Base-by-base conservation (phyloP, 2,797 vertebrate genomes). In the Mareca penelope region DNA sequence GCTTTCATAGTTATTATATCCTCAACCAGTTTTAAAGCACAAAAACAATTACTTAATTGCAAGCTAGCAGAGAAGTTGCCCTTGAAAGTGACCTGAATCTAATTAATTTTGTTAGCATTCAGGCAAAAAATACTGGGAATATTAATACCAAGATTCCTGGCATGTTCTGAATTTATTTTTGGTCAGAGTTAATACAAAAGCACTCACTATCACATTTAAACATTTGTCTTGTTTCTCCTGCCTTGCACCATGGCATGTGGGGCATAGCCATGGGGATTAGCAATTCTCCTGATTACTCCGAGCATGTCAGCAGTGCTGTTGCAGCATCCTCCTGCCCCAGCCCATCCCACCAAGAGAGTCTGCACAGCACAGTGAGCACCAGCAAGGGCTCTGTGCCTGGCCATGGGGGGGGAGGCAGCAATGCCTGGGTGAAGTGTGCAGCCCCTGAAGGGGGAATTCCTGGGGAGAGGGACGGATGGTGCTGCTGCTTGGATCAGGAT, bases 171-270 rank as follows among this genome's bases (percentile, higher is more conserved):
- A 73, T 16, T 76, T 85, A 24, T 29, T 89, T 89, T 90, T 59
- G 11, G 7, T 53, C 89, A 59, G 28, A 75, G 7, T 85, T 91
- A 71, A 90, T 94, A 80, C 22, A 77, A 60, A 80, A 91, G 29
- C 53, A 73, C 23, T 35, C 60, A 31, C 21, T 67, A 42, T n/a
- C 53, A 17, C 28, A 17, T 64, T 73, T 84, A 57, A 84, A 79
- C 33, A 50, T 13, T 50, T 64, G 28, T 44, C 24, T 8, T 76
- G 60, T 76, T 72, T 53, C 16, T 64, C 23, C 64, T 80, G 15
- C 40, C 37, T 82, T 75, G 57, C 37, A 42, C 17, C 0, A 0
- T 28, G 46, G 40, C 56, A 42, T 1, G 35, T 57, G 81, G 75
- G 72, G 22, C 26, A 8, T 11, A 46, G 28, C 56, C 33, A 1